These are phyloP conservation scores for Cotesia chilonis DNA, from an alignment of 1,140 invertebrate species.

Conservation along the genomic window DNA sequence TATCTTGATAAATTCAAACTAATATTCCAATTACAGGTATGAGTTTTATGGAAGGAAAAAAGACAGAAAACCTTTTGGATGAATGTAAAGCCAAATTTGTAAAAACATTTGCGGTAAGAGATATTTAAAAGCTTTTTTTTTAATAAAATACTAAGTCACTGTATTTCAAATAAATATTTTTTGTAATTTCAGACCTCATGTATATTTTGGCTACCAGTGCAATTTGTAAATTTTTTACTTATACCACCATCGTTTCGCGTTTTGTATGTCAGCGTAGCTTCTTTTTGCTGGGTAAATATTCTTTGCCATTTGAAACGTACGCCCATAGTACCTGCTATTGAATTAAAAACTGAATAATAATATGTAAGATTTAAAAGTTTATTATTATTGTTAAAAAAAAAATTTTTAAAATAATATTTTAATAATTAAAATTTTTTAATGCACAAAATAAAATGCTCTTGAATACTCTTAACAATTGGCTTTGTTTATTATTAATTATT, in stretches of 20 bases:
- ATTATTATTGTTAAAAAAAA: neutral
- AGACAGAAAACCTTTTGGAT: slow-evolving; percentile 68
- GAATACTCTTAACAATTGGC: neutral
- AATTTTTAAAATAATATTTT: no score
- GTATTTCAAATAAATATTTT: slow-evolving; percentile 19
- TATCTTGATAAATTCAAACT: neutral
- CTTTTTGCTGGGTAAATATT: slow-evolving; percentile 82
- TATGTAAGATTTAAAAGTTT: neutral
- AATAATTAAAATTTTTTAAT: slow-evolving; percentile 11
- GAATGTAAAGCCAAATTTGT: slow-evolving; percentile 78
- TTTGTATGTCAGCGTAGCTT: slow-evolving; percentile 75
- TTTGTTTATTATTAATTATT: no score
- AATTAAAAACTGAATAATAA: slow-evolving; percentile 26
- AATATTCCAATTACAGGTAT: slow-evolving; percentile 68
- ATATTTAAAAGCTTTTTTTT: no score
- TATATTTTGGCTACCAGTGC: slow-evolving; percentile 81
- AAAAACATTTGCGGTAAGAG: slow-evolving; percentile 72
- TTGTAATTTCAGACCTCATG: slow-evolving; percentile 69
- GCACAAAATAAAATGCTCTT: slow-evolving; percentile 19
- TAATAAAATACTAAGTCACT: neutral
- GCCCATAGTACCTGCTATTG: slow-evolving; percentile 52
- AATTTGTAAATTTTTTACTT: slow-evolving; percentile 77
- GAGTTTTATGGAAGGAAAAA: slow-evolving; percentile 75
- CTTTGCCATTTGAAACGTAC: slow-evolving; percentile 78
- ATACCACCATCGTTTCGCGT: slow-evolving; percentile 74